Evolutionary conservation across 1,140 invertebrate species (phyloP).

Genomic region (Zeugodacus cucurbitae): DNA sequence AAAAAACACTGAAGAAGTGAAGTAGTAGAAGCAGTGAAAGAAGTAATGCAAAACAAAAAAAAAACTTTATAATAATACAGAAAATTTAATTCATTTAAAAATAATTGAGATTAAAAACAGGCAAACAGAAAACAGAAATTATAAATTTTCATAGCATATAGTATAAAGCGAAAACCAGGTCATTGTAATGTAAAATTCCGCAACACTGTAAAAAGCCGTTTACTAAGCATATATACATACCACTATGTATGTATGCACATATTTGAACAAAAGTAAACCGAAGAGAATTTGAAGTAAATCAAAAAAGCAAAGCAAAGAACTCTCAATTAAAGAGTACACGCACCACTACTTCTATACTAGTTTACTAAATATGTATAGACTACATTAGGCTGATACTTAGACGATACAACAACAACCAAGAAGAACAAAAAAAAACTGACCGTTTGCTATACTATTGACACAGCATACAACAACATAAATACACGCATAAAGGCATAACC

Average conservation of each 20-base stretch:
- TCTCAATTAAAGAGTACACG: background rate
- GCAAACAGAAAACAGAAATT: background rate
- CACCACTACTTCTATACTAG: background rate
- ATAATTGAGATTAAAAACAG: background rate
- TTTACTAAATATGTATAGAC: background rate
- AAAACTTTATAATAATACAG: background rate
- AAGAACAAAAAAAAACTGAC: background rate
- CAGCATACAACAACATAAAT: background rate
- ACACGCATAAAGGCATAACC: background rate
- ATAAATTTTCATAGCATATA: background rate
- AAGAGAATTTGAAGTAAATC: background rate
- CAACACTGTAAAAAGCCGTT: slow-evolving; percentile 25
- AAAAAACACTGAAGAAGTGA: background rate
- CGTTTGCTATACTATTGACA: background rate
- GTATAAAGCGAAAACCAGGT: background rate
- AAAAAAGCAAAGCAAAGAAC: background rate
- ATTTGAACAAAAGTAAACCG: background rate
- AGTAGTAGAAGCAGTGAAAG: background rate
- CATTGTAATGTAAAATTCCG: slow-evolving; percentile 16
- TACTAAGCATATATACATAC: background rate
- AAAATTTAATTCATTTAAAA: background rate
- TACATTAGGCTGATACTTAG: background rate
- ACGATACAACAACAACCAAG: background rate
- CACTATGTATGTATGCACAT: no score
- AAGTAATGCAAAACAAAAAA: background rate